Evolutionary conservation across 2,113 vertebrate species (phyloP), one percentile per base, ranked within the genome.

Genomic region (Takifugu bimaculatus): DNA sequence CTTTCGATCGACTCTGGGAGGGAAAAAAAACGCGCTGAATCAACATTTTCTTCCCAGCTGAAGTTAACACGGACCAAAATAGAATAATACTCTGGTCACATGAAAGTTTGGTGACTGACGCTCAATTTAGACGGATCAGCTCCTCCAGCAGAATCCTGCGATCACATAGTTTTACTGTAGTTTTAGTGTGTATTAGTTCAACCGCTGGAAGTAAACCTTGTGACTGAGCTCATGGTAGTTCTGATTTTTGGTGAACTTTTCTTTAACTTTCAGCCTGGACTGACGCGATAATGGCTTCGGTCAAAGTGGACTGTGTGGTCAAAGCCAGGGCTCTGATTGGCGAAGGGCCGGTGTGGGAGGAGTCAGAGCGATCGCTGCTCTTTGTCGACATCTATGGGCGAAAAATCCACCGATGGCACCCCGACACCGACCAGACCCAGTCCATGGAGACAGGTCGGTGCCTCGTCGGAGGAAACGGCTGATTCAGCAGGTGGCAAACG

Each of bases 341-440:
- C 13, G 96, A 98, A 78, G 93, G 94, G 20, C 96, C 96, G 0
- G 75, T 98, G 28, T 98, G 96, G 96, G 94, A 97, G 52, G 94
- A 94, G 74, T 87, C 86, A 3, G 89, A 93, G 4, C 78, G 79
- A 13, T 89, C 82, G 1, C 89, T 98, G 3, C 70, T 98, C 0
- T 98, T 70, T 10, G 94, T 98, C 13, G 96, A 98, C 62, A 94
- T 98, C 57, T 54, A 60, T 0, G 92, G 92, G 0, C 81, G 77
- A 52, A 94, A 84, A 63, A 84, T 98, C 74, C 93, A 91, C 77
- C 90, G 88, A 32, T 98, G 95, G 94, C 90, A 88, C 82, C 58
- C 92, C 0, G 3, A 54, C 43, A 92, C 83, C 51, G 64, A 89
- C 47, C 70, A 78, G 5, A 81, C 88, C 11, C 81, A 94, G 51